Evolutionary conservation across 2,797 vertebrate species (phyloP).

Genomic region (Natrix natrix): DNA sequence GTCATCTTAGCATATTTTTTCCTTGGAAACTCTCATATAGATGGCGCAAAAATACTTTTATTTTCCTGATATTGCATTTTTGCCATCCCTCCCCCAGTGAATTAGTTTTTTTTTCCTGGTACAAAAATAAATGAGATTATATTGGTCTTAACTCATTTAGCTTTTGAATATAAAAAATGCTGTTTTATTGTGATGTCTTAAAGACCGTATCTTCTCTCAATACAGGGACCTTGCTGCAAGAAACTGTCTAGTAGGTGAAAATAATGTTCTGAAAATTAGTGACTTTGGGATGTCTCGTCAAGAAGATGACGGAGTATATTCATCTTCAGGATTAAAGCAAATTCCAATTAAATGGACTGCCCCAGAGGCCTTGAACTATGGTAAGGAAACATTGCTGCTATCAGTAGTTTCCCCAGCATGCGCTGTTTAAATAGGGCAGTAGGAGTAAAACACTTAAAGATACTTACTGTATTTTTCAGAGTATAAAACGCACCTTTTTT

Average conservation of each 20-base stretch:
- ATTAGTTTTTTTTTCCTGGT: conserved; percentile 30
- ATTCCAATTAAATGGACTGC: conserved; percentile 99
- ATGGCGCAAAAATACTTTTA: conserved; percentile 37
- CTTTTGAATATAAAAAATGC: conserved; percentile 36
- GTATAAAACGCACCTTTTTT: too few species aligned
- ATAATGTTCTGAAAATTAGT: conserved; percentile 91
- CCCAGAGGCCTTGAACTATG: conserved; percentile 95
- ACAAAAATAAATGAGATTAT: conserved; percentile 33
- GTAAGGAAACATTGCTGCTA: conserved; percentile 66
- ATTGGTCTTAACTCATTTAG: conserved; percentile 35
- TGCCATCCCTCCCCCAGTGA: background rate
- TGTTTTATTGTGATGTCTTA: conserved; percentile 43
- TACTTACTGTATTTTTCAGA: background rate
- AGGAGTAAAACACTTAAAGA: background rate
- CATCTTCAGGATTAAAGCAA: conserved; percentile 95
- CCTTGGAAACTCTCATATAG: conserved; percentile 20
- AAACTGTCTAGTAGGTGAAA: conserved; percentile 93
- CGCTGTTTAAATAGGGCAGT: background rate
- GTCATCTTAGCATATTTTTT: background rate
- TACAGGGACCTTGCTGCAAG: conserved; percentile 93
- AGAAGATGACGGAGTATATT: conserved; percentile 95
- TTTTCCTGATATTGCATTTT: conserved; percentile 10
- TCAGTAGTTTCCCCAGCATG: conserved; percentile 8
- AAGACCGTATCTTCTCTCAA: conserved; percentile 59
- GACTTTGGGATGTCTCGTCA: conserved; percentile 99